Percentiles rank a stretch among this genome's conserved stretches.
Conservation (phyloP, 1,140 invertebrate genomes). For the Lerema accius region DNA sequence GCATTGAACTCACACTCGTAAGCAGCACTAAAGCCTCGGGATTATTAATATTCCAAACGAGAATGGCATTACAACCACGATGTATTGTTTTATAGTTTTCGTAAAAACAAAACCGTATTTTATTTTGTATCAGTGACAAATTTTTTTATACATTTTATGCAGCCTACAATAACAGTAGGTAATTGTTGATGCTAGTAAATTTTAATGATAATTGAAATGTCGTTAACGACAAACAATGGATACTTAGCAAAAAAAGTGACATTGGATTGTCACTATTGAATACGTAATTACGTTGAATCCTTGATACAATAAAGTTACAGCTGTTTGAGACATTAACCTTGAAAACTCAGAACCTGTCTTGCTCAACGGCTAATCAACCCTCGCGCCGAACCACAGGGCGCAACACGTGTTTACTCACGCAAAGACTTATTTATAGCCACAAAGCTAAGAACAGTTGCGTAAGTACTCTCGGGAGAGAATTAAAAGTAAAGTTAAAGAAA, state of each 20-base stretch:
- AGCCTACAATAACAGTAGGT: no score
- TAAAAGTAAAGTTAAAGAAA: conserved; percentile 17
- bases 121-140: conserved; percentile 8
- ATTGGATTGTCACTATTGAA: no score
- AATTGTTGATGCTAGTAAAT: no score
- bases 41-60: conserved; percentile 16
- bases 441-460: conserved; percentile 30
- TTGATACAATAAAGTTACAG: no score
- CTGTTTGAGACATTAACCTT: conserved; percentile 47
- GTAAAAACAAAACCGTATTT: background rate
- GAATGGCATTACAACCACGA: conserved; percentile 4
- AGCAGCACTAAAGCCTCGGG: background rate
- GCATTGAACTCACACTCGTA: conserved; percentile 65
- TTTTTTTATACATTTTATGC: no score
- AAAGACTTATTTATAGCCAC: conserved; percentile 52
- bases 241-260: no score
- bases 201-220: no score
- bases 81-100: background rate
- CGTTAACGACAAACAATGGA: no score
- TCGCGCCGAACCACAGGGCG: conserved; percentile 39
- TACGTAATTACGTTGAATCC: no score
- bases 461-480: conserved; percentile 27
- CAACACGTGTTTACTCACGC: conserved; percentile 66
- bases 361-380: conserved; percentile 50
- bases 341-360: conserved; percentile 58